These are phyloP conservation scores for Pantherophis vulpinus DNA, from an alignment of 2,797 vertebrate species.

Conservation along the genomic window DNA sequence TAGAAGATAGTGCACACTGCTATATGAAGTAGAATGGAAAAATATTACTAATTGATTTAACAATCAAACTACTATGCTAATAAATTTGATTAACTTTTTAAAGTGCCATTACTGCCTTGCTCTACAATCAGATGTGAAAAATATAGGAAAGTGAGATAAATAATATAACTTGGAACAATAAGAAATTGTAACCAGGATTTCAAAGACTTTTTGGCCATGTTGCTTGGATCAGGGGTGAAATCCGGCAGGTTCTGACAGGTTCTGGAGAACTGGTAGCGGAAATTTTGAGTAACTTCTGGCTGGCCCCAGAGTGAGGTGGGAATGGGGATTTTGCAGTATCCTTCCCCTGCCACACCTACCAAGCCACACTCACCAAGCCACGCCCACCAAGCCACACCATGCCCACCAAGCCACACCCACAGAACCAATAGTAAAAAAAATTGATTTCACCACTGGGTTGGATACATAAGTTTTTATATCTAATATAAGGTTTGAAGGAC, in stretches of 20 bases:
- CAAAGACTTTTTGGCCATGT: not conserved
- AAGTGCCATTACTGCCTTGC: not conserved
- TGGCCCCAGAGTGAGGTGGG: too few relatives aligned
- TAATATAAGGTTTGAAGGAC: not conserved
- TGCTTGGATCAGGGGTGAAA: not conserved
- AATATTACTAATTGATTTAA: not conserved
- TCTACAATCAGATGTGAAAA: not conserved
- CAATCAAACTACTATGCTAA: not conserved
- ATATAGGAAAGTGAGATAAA: not conserved
- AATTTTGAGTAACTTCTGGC: too few relatives aligned
- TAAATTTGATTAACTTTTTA: not conserved
- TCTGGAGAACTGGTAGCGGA: too few relatives aligned
- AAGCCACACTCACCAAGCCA: too few relatives aligned
- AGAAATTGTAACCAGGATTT: not conserved
- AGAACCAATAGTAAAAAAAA: too few relatives aligned
- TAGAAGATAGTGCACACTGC: not conserved
- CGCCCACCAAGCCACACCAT: too few relatives aligned
- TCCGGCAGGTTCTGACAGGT: too few relatives aligned
- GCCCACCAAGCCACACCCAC: too few relatives aligned
- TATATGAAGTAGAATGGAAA: not conserved
- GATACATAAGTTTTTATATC: not conserved
- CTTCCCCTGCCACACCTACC: too few relatives aligned
- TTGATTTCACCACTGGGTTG: not conserved
- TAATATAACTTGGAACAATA: not conserved
- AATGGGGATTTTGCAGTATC: too few relatives aligned